These are phyloP conservation scores for Actinernus sp. DNA, from an alignment of 92 coral and sea anemone species.

Conservation along the genomic window DNA sequence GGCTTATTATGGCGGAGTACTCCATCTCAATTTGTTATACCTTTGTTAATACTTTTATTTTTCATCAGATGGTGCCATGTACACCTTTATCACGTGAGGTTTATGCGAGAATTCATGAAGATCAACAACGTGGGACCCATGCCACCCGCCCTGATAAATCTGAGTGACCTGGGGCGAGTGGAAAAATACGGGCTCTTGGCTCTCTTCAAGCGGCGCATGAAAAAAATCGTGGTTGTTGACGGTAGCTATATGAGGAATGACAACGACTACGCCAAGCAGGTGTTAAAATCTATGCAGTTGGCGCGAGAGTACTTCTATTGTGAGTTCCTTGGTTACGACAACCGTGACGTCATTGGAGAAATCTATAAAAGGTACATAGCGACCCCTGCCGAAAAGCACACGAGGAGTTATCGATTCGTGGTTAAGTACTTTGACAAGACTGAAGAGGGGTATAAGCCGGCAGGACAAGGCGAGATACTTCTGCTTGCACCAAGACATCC, in stretches of 20 bases:
- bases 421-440: slow-evolving; percentile 76
- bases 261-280: slow-evolving; percentile 56
- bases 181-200: slow-evolving; percentile 85
- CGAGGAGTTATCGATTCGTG: slow-evolving; percentile 82
- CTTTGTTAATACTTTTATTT: too few species aligned
- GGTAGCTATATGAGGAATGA: slow-evolving; percentile 72
- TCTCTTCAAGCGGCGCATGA: slow-evolving; percentile 73
- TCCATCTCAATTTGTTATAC: too few species aligned
- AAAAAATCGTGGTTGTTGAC: slow-evolving; percentile 76
- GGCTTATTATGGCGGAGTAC: too few species aligned
- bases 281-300: slow-evolving; percentile 68
- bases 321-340: slow-evolving; percentile 78
- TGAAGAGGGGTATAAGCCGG: slow-evolving; percentile 49
- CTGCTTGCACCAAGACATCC: slow-evolving; percentile 89
- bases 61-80: slow-evolving; percentile 81
- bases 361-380: slow-evolving; percentile 67
- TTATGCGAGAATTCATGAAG: slow-evolving; percentile 72
- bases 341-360: slow-evolving; percentile 82
- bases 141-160: slow-evolving; percentile 80
- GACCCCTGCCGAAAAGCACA: slow-evolving; percentile 49
- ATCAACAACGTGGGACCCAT: slow-evolving; percentile 81
- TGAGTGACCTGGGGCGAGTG: slow-evolving; percentile 89
- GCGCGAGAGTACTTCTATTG: slow-evolving; percentile 74
- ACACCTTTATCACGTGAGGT: slow-evolving; percentile 83
- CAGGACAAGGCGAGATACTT: slow-evolving; percentile 78